These are phyloP conservation scores for Oreortyx pictus DNA, from an alignment of 2,797 vertebrate species.

Conservation along the genomic window DNA sequence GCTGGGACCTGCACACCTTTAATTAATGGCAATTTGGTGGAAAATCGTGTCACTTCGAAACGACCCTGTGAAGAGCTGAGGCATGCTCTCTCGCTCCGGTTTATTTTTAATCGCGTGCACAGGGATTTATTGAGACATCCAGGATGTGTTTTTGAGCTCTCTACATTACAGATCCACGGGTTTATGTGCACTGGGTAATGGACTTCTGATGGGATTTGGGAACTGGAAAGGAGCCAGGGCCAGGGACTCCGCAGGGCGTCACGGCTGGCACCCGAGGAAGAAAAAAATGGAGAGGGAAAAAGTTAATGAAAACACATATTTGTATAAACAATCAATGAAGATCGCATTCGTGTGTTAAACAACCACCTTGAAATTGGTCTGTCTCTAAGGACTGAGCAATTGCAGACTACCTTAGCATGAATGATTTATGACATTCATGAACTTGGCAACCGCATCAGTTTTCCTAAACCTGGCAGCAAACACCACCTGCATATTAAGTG, in stretches of 20 bases:
- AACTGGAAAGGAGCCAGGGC: constrained; percentile 57
- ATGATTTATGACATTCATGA: constrained; percentile 82
- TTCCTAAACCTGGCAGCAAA: constrained; percentile 79
- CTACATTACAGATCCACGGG: constrained; percentile 63
- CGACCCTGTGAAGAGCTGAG: constrained; percentile 3
- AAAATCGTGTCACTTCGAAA: constrained; percentile 56
- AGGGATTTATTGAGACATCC: constrained; percentile 69
- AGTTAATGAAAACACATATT: constrained; percentile 71
- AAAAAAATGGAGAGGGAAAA: constrained; percentile 3
- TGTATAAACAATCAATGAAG: constrained; percentile 77
- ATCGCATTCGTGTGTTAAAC: constrained; percentile 77
- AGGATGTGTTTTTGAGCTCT: constrained; percentile 61
- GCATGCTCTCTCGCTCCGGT: background rate
- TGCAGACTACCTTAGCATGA: constrained; percentile 76
- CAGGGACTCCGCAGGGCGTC: background rate
- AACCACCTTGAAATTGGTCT: constrained; percentile 81
- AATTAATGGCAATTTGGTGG: constrained; percentile 54
- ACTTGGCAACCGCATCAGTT: constrained; percentile 78
- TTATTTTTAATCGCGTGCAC: constrained; percentile 52
- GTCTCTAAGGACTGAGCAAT: constrained; percentile 75
- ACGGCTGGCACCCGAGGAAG: constrained; percentile 2
- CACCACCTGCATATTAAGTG: constrained; percentile 80
- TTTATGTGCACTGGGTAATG: constrained; percentile 67
- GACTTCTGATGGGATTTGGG: constrained; percentile 71
- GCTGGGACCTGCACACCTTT: constrained; percentile 45